These are phyloP conservation scores for Netelia inedita DNA, from an alignment of 2,888 invertebrate genomes.

Conservation along the genomic window DNA sequence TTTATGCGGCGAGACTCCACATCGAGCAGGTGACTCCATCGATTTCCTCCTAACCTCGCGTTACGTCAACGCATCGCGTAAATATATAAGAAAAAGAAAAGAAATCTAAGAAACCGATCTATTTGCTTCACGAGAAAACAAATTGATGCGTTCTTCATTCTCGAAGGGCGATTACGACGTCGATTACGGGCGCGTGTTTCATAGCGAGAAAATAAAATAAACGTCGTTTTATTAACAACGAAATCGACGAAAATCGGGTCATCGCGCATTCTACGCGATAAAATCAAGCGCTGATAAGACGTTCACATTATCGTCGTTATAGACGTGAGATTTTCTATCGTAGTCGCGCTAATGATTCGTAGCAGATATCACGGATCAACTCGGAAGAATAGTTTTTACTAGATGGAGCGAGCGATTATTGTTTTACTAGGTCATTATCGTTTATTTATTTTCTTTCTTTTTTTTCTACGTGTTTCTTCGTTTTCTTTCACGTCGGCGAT, in stretches of 20 bases:
- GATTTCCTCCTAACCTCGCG: background rate
- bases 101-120: background rate
- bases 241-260: background rate
- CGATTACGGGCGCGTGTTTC: too few species aligned
- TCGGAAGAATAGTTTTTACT: background rate
- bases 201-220: too few species aligned
- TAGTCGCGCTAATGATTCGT: background rate
- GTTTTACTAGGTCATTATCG: background rate
- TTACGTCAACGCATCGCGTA: too few species aligned
- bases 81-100: background rate
- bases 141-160: too few species aligned
- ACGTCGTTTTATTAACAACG: background rate
- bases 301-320: background rate
- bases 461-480: background rate
- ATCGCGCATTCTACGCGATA: background rate
- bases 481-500: conserved; percentile 15
- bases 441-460: background rate
- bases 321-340: background rate
- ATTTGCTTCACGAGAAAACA: too few species aligned
- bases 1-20: background rate
- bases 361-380: background rate
- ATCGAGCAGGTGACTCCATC: background rate
- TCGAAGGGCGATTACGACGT: too few species aligned
- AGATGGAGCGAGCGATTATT: background rate
- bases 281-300: background rate